Evolutionary conservation across 2,113 vertebrate genomes (phyloP), one percentile per base, ranked within the genome.

Genomic region (Pongo abelii): DNA sequence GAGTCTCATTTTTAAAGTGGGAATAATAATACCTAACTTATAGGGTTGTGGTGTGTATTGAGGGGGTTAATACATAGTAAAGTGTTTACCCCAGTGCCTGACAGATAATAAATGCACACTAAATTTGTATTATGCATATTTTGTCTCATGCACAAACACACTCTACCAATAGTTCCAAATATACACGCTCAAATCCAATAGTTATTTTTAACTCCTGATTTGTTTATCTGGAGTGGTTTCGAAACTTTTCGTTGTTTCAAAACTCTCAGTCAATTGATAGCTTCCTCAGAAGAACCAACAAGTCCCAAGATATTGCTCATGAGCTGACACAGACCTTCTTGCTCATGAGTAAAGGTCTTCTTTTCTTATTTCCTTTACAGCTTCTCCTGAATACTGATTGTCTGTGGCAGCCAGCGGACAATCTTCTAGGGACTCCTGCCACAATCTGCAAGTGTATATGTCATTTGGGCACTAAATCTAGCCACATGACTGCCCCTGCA

Each of bases 241-340:
- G 84, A 46, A 98, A 96, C 13, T 17, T 96, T 97, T 93, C 98
- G 98, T 97, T 96, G 97, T 93, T 98, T 85, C 93, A 86, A 94
- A 97, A 98, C 95, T 97, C 86, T 84, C 97, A 96, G 98, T 98
- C 97, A 98, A 98, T 97, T 95, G 96, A 97, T 96, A 93, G 93
- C 97, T 98, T 97, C 97, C 97, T 98, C 97, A 98, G 97, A 87
- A 94, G 78, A 97, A 97, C 11, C 70, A 32, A 52, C 93, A 46
- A 25, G 40, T 35, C 30, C 13, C 16, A 0, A 18, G 25, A 50
- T 92, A 25, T 64, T 55, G 80, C 97, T 98, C 97, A 69, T 91
- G 95, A 98, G 97, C 97, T 98, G 96, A 98, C 32, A 50, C 6
- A 74, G 30, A 96, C 81, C 92, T 67, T 77, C 93, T 89, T 92